A percentile compares a stretch with the other conserved stretches of the same genome.
phyloP scores from a whole-genome alignment of 2,888 invertebrate genomes.

The Euplexia lucipara region DNA sequence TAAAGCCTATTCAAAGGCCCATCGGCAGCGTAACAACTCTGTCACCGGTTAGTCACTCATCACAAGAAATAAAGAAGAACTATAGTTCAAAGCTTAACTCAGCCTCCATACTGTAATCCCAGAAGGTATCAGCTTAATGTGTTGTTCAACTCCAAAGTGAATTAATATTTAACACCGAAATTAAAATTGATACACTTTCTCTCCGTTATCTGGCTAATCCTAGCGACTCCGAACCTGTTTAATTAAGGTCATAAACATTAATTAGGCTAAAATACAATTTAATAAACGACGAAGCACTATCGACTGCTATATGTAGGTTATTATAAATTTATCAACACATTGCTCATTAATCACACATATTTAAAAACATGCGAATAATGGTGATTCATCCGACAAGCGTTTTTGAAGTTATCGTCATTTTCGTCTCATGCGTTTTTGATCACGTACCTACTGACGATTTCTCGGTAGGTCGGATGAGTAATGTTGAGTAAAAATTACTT shows the following conservation, averaged over 20 bases:
- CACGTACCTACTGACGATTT: slow-evolving; percentile 4
- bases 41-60: no score
- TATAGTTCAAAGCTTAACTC: no score
- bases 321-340: slow-evolving; percentile 6
- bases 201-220: slow-evolving; percentile 31
- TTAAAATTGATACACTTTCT: slow-evolving; percentile 16
- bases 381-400: not conserved
- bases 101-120: not conserved
- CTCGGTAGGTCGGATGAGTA: not conserved
- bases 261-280: slow-evolving; percentile 30
- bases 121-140: not conserved
- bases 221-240: slow-evolving; percentile 19
- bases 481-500: no score
- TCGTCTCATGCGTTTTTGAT: not conserved
- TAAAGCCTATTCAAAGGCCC: no score
- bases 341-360: slow-evolving; percentile 7
- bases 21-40: no score
- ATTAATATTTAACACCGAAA: slow-evolving; percentile 32
- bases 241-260: slow-evolving; percentile 42
- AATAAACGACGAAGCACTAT: slow-evolving; percentile 32
- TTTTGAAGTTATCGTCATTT: not conserved
- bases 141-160: no score
- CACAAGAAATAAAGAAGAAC: no score
- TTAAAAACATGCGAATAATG: not conserved
- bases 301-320: slow-evolving; percentile 2